Percentiles rank a stretch among this genome's conserved stretches.
Evolutionary conservation across 2,113 vertebrate genomes (phyloP).

Genomic region (Prinia subflava): DNA sequence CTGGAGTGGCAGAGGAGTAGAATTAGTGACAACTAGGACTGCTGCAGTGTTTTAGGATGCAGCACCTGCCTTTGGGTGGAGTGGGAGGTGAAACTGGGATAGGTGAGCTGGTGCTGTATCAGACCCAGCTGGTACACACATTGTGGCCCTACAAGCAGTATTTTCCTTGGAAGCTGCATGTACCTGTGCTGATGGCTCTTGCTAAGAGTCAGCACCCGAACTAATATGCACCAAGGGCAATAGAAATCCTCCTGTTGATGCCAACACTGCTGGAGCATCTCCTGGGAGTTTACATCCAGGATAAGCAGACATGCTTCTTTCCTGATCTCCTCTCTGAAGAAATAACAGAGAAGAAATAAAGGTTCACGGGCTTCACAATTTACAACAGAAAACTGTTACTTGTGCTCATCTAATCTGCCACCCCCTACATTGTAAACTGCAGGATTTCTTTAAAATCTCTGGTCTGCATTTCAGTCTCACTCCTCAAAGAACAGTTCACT

Average conservation of each 20-base stretch:
- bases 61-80: background rate
- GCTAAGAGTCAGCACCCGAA: background rate
- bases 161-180: background rate
- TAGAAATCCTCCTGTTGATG: background rate
- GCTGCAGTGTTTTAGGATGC: background rate
- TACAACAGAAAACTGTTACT: background rate
- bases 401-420: background rate
- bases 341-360: background rate
- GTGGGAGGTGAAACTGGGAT: background rate
- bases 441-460: background rate
- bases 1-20: background rate
- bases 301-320: background rate
- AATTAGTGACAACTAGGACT: background rate
- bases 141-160: background rate
- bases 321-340: background rate
- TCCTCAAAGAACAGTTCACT: background rate
- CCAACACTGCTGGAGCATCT: background rate
- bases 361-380: background rate
- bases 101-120: background rate
- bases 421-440: background rate
- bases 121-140: background rate
- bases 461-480: background rate
- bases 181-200: background rate
- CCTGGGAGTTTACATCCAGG: fast-evolving
- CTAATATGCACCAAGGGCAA: background rate